Evolutionary conservation across 2,113 vertebrate genomes (phyloP).

Genomic region (cattle (Bos taurus)): ARS-UCD2.0 NC_037330.1:66807001-66807500

Average conservation of each 20-base stretch:
- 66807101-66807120: not conserved
- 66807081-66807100: not conserved
- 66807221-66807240: not conserved
- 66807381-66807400: not conserved
- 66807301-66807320: slow-evolving; percentile 30
- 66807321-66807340: slow-evolving; percentile 11
- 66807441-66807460: not conserved
- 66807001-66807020: not conserved
- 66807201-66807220: not conserved
- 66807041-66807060: not conserved
- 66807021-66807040: not conserved
- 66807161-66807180: not conserved
- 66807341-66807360: not conserved
- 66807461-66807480: not conserved
- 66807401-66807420: not conserved
- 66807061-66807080: not conserved
- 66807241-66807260: slow-evolving; percentile 29
- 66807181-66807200: not conserved
- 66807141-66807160: not conserved
- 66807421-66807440: not conserved
- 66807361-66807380: not conserved
- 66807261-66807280: slow-evolving; percentile 65
- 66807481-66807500: not conserved
- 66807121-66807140: not conserved
- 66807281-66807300: slow-evolving; percentile 42